Percentiles rank a stretch among this genome's conserved stretches.
Conservation (phyloP, 2,888 invertebrate genomes). For the Palloptera scutellata region DNA sequence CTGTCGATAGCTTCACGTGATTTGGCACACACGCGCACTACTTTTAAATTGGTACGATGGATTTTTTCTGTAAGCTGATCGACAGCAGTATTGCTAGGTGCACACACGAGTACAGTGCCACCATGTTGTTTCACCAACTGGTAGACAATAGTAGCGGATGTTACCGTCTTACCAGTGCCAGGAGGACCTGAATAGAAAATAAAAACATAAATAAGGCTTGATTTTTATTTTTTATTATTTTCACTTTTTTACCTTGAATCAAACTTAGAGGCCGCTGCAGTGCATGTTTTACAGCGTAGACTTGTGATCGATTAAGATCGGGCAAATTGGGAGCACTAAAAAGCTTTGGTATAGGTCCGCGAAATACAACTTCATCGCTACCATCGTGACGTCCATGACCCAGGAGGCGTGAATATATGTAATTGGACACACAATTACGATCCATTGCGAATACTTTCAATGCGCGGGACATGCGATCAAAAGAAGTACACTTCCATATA, state of each 20-base stretch:
- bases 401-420: slow-evolving; percentile 95
- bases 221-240: too few species aligned
- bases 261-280: slow-evolving; percentile 93
- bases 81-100: slow-evolving; percentile 98
- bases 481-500: slow-evolving; percentile 98
- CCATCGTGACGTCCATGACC: slow-evolving; percentile 96
- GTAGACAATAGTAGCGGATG: slow-evolving; percentile 98
- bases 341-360: slow-evolving; percentile 88
- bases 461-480: slow-evolving; percentile 96
- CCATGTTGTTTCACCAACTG: slow-evolving; percentile 95
- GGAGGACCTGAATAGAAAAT: slow-evolving; percentile 69
- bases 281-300: slow-evolving; percentile 98
- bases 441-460: slow-evolving; percentile 95
- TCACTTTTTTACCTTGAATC: slow-evolving; percentile 92
- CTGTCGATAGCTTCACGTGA: slow-evolving; percentile 98
- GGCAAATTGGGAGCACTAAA: slow-evolving; percentile 98
- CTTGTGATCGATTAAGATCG: slow-evolving; percentile 96
- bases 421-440: slow-evolving; percentile 94
- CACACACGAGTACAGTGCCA: slow-evolving; percentile 95
- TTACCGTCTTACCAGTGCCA: slow-evolving; percentile 96
- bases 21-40: slow-evolving; percentile 94
- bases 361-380: slow-evolving; percentile 90
- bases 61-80: slow-evolving; percentile 99
- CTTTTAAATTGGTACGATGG: slow-evolving; percentile 93
- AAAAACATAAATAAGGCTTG: neutral